Evolutionary conservation across 64 coral and sea anemone genomes (phyloP), one percentile per base, ranked within the genome.

Genomic region (Platygyra sinensis): DNA sequence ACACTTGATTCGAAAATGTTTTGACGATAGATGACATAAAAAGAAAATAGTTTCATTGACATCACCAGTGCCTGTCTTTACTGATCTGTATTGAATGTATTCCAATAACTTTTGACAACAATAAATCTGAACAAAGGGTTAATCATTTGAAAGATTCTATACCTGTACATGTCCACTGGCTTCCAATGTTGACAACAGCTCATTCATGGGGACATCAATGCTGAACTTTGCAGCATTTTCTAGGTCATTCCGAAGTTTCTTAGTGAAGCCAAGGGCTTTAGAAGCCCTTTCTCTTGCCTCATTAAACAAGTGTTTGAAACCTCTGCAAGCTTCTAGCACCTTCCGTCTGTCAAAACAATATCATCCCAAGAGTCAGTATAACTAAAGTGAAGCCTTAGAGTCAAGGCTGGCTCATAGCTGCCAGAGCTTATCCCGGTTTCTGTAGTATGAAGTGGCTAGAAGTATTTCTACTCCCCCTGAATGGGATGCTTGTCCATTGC

Each of bases 241-340:
- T 29, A 99, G 77, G 74, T 99, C 97, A 80, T 80, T 93, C 60
- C 77, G 89, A 1, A 99, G 74, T 72, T 95, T 96, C 83, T 93
- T 99, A 10, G 91, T 86, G 38, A 99, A 99, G 18, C 97, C 97
- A 67, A 99, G 80, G 33, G 97, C 97, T 78, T 99, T 99, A 55
- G 88, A 90, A 5, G 94, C 94, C 79, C 94, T 92, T 80, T 99
- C 97, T 57, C 97, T 95, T 2, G 91, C 94, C 57, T 99, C 97
- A 67, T 99, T 96, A 19, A 99, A 99, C 19, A 99, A 38, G 10
- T 89, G 88, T 86, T 99, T 99, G 30, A 99, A 88, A 61, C 91
- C 87, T 91, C 97, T 88, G 51, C 97, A 99, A 33, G 94, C 80
- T 80, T 96, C 94, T 7, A 99, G 88, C 74, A 99, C 91, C 31